Percentiles rank a stretch among this genome's conserved stretches.
Evolutionary conservation across 2,888 invertebrate genomes (phyloP).

Genomic region (Amaurobius ferox): DNA sequence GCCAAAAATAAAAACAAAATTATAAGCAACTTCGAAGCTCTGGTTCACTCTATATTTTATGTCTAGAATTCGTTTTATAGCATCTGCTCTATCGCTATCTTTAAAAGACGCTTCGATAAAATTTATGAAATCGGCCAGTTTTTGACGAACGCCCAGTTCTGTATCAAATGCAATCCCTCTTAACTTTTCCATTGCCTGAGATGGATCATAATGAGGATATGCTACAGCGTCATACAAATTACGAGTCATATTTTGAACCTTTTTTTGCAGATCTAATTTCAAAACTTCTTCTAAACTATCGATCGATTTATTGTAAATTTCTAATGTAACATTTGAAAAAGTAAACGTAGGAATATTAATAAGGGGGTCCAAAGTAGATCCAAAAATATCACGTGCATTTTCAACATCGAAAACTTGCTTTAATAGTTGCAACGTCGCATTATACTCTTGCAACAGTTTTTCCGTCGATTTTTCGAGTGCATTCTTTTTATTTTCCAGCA

Average conservation of each 20-base stretch:
- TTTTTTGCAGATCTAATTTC: neutral
- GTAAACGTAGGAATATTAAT: neutral
- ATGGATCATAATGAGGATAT: slow-evolving; percentile 19
- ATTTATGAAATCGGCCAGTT: neutral
- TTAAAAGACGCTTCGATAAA: neutral
- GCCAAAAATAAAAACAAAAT: neutral
- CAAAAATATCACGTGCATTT: neutral
- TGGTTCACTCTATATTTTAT: neutral
- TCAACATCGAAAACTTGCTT: neutral
- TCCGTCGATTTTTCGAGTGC: neutral
- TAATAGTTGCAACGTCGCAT: neutral
- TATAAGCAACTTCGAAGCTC: neutral
- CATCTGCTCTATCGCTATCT: neutral
- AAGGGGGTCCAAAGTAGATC: neutral
- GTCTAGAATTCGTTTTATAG: neutral
- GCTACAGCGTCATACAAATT: neutral
- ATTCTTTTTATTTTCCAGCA: neutral
- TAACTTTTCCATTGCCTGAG: neutral
- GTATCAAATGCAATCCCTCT: neutral
- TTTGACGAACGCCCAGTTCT: neutral
- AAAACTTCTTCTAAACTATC: neutral
- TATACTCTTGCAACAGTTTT: neutral
- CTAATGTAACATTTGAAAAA: neutral
- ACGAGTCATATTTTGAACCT: neutral
- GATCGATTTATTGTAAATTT: neutral